phyloP scores from a whole-genome alignment of 2,888 invertebrate species.

The Rotaria magnacalcarata region DNA sequence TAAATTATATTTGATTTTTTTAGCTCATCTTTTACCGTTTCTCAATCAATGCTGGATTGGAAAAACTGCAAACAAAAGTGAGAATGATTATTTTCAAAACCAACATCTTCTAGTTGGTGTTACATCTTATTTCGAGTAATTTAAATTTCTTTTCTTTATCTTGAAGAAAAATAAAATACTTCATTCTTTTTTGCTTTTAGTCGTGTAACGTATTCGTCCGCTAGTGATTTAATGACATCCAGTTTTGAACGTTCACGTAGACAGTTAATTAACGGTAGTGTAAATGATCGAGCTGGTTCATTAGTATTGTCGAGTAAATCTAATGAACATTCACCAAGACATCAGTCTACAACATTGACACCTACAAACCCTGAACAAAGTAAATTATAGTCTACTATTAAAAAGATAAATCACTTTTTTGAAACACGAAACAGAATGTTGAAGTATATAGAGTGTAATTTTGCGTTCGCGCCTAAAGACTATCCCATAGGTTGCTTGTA shows the following conservation, averaged over 20 bases:
- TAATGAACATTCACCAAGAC: conserved; percentile 28
- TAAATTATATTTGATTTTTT: not conserved
- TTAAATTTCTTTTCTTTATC: not conserved
- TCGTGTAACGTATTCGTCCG: not conserved
- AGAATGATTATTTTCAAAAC: not conserved
- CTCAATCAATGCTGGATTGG: not conserved
- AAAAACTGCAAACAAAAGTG: not conserved
- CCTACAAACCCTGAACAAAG: conserved; percentile 7
- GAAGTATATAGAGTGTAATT: too few relatives aligned
- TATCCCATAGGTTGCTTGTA: too few relatives aligned
- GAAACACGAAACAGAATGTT: too few relatives aligned
- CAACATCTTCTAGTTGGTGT: not conserved
- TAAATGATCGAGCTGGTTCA: not conserved
- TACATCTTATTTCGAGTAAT: conserved; percentile 15
- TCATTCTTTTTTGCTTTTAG: not conserved
- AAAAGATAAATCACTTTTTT: too few relatives aligned
- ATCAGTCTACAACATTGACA: not conserved
- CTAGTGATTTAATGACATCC: conserved; percentile 4
- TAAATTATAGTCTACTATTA: too few relatives aligned
- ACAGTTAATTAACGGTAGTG: not conserved
- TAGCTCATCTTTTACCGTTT: not conserved
- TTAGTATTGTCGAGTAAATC: not conserved
- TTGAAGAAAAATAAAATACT: not conserved
- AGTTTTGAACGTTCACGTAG: not conserved
- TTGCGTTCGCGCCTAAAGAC: too few relatives aligned